A percentile compares a stretch with the other conserved stretches of the same genome.
Evolutionary conservation across 2,113 vertebrate genomes (phyloP).

Genomic region (Cnemophilus loriae): DNA sequence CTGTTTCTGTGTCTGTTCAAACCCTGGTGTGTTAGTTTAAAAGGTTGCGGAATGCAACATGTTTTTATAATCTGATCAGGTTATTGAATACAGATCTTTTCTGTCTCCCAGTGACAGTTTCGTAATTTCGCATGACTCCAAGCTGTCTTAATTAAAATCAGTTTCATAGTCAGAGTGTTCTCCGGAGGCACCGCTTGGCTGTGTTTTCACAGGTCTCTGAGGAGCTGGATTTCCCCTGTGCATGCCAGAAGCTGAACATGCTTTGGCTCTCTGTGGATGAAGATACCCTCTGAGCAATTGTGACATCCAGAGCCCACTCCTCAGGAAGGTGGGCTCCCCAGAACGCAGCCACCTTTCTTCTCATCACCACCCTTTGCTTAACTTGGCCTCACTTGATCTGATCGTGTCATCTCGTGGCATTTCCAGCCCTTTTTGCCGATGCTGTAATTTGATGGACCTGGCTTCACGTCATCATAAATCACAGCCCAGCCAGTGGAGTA

Average conservation of each 20-base stretch:
- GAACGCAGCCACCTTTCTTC: not conserved
- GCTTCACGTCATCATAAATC: conserved; percentile 51
- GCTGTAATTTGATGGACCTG: conserved; percentile 35
- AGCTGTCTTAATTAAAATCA: conserved; percentile 41
- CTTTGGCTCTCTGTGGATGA: not conserved
- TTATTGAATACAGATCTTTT: conserved; percentile 39
- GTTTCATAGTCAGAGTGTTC: not conserved
- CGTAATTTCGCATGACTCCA: not conserved
- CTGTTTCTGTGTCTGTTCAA: not conserved
- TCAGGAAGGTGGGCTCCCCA: not conserved
- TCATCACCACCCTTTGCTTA: not conserved
- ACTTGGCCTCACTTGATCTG: not conserved
- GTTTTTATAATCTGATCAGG: conserved; percentile 27
- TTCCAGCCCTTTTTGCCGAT: not conserved
- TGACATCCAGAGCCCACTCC: not conserved
- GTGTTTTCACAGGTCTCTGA: not conserved
- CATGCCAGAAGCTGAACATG: not conserved
- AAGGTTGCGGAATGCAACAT: not conserved
- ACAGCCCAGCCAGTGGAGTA: conserved; percentile 21
- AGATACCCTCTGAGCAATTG: not conserved
- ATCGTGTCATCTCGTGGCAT: not conserved
- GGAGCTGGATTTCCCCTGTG: not conserved
- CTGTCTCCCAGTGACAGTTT: not conserved
- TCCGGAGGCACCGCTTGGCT: not conserved
- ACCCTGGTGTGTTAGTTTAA: not conserved